Conservation (phyloP, 2,888 invertebrate species). For the Altica lythri region DNA sequence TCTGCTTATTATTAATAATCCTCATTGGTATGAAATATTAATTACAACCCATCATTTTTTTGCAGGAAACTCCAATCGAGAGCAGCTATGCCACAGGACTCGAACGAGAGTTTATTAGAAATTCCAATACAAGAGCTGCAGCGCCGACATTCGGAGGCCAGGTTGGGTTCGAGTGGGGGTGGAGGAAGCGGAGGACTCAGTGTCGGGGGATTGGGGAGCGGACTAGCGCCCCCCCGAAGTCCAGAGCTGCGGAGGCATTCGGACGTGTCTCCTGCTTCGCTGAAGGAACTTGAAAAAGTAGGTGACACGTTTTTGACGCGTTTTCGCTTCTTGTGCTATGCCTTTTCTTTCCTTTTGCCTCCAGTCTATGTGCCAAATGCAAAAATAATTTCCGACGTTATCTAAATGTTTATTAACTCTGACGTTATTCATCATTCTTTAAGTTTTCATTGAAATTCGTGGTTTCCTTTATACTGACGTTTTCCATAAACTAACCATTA, state of each 20-base stretch:
- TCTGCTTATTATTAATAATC: conserved; percentile 3
- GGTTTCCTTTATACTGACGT: no score
- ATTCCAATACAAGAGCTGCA: conserved; percentile 80
- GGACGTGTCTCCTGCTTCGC: conserved; percentile 84
- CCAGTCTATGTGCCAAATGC: not conserved
- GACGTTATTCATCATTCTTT: no score
- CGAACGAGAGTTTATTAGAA: conserved; percentile 81
- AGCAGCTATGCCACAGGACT: conserved; percentile 78
- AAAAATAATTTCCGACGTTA: no score
- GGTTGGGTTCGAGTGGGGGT: conserved; percentile 65
- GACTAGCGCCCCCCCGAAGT: conserved; percentile 81
- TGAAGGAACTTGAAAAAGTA: conserved; percentile 89
- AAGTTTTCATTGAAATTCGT: no score
- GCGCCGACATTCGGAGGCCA: conserved; percentile 79
- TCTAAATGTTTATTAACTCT: no score
- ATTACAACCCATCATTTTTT: conserved; percentile 17
- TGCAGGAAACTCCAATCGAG: conserved; percentile 73
- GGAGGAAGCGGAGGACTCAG: conserved; percentile 59
- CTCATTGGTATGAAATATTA: conserved; percentile 12
- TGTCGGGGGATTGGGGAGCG: conserved; percentile 62
- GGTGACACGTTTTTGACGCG: conserved; percentile 40
- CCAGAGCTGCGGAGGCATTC: conserved; percentile 83
- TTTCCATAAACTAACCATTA: no score
- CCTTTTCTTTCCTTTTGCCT: not conserved
- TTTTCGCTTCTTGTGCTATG: not conserved